Conservation (phyloP, 2,113 vertebrate genomes). For the Hydrochoerus hydrochaeris region DNA sequence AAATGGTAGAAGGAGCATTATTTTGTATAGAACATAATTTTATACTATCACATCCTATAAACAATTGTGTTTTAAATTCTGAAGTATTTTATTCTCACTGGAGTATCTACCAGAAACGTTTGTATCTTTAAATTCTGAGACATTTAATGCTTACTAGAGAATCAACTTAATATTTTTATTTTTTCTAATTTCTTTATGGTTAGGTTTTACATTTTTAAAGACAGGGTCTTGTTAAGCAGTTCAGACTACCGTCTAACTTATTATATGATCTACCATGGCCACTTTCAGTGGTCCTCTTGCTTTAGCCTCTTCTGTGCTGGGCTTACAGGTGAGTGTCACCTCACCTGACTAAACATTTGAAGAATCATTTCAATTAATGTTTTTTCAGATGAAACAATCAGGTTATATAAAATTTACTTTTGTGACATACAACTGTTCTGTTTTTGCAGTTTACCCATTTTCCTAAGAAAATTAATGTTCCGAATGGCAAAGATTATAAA, state of each 20-base stretch:
- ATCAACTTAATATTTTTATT: background rate
- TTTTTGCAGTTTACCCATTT: background rate
- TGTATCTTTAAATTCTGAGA: background rate
- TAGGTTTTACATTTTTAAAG: background rate
- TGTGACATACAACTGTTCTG: background rate
- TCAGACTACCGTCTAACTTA: background rate
- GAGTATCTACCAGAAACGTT: background rate
- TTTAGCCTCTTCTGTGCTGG: background rate
- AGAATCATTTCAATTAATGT: background rate
- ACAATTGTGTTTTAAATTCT: background rate
- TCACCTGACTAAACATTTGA: background rate
- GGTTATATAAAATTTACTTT: background rate
- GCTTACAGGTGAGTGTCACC: background rate
- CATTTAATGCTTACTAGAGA: background rate
- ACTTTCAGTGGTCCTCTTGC: background rate
- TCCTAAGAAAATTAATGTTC: background rate
- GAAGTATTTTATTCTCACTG: background rate
- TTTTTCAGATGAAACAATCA: background rate
- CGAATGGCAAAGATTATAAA: background rate
- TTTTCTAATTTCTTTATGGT: background rate
- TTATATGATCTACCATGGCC: background rate
- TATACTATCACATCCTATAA: background rate
- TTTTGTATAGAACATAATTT: background rate
- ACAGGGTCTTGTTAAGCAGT: background rate
- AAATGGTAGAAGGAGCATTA: background rate